Base-by-base conservation (phyloP, 2,113 vertebrate genomes). In the Capreolus pygargus region DNA sequence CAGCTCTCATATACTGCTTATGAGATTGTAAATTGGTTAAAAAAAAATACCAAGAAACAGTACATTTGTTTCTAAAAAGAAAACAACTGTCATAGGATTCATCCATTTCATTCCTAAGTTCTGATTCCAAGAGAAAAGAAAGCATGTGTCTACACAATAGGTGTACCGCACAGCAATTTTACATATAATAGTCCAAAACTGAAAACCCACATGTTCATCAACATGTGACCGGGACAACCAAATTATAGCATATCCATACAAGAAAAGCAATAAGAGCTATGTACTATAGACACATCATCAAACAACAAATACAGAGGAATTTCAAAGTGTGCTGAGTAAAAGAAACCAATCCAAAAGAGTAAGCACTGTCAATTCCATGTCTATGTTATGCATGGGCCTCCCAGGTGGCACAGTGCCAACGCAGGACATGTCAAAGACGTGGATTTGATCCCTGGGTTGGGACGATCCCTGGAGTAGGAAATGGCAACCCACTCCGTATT, bases 301-400 rank as follows among this genome's bases (percentile, higher is more conserved):
- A 13, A n/a, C 23, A n/a, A 61, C 61, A 91, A 93, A 93, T n/a
- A 93, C 0, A 78, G 47, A 89, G 84, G 64, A 81, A 86, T 83
- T 98, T 92, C 67, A 82, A 97, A 97, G 92, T 84, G 64, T 15
- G 23, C 25, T 91, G 25, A 86, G 30, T 93, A 81, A 74, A 94
- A 83, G 33, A 94, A 88, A 91, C 25, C 16, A 96, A 95, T 27
- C 19, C 28, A n/a, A 91, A 76, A 74, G 12, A 55, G 55, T 76
- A 93, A 64, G 84, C 83, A 84, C 12, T 43, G 30, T 89, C 50
- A 89, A 93, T 60, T 54, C 9, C 36, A 43, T 27, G 23, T 27
- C 13, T 76, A 39, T 43, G 36, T 27, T 27, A 76, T 27, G 36
- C 23, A 43, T 76, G 70, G 36, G 70, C 12, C 36, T 76, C 23